Conservation (phyloP, 2,113 vertebrate species). For the Notarius lentiginosus region DNA sequence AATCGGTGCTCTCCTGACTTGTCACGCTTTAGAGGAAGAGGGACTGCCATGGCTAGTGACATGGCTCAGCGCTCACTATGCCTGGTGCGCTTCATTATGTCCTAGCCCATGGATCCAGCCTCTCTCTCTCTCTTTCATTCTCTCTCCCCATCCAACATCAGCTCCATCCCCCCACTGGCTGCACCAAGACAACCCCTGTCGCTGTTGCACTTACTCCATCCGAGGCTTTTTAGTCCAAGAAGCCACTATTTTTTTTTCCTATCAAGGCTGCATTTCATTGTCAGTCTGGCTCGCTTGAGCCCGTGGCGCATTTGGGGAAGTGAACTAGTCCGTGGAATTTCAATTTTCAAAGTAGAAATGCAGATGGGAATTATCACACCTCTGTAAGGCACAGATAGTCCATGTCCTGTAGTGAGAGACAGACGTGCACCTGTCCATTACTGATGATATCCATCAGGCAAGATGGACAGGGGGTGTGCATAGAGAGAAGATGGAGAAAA, state of each 20-base stretch:
- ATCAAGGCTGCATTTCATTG: conserved; percentile 45
- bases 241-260: conserved; percentile 35
- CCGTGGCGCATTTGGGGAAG: conserved; percentile 33
- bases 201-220: conserved; percentile 51
- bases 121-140: not conserved
- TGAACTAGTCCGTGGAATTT: conserved; percentile 51
- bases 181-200: conserved; percentile 38
- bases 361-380: conserved; percentile 54
- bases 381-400: conserved; percentile 42
- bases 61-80: conserved; percentile 47
- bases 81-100: conserved; percentile 53
- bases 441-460: conserved; percentile 52
- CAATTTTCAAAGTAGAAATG: conserved; percentile 46
- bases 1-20: conserved; percentile 45
- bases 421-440: conserved; percentile 50
- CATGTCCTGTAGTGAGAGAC: conserved; percentile 33
- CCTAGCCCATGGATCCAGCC: conserved; percentile 43
- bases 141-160: not conserved
- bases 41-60: conserved; percentile 48
- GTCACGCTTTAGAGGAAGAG: conserved; percentile 39
- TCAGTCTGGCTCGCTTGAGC: conserved; percentile 36
- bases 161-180: conserved; percentile 27
- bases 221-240: conserved; percentile 43
- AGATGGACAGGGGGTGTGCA: not conserved
- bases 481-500: not conserved